These are phyloP conservation scores for Tenthredo notha DNA, from an alignment of 2,888 invertebrate genomes.

Conservation along the genomic window DNA sequence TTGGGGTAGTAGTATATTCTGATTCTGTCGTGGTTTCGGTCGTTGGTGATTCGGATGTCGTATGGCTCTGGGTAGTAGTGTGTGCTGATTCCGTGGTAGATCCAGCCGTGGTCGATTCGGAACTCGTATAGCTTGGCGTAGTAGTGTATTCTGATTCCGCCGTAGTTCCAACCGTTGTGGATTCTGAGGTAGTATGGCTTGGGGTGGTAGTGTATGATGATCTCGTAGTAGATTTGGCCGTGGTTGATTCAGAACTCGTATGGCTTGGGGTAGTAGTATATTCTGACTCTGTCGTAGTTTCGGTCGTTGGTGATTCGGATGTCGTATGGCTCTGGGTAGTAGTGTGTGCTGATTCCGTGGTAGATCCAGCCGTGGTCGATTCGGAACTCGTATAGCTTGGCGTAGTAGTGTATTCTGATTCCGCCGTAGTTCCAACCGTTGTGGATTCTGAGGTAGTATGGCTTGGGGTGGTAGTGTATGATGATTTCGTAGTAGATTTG, in stretches of 20 bases:
- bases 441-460: not conserved
- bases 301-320: no score
- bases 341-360: not conserved
- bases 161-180: not conserved
- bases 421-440: not conserved
- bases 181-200: not conserved
- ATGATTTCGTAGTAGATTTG: not conserved
- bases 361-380: not conserved
- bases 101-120: not conserved
- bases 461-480: not conserved
- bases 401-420: not conserved
- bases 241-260: no score
- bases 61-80: not conserved
- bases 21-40: not conserved
- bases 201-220: not conserved
- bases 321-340: not conserved
- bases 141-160: not conserved
- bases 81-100: not conserved
- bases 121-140: not conserved
- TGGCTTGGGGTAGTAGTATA: no score
- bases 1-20: no score
- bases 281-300: no score
- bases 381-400: not conserved
- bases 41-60: not conserved
- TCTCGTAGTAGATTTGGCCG: no score